These are phyloP conservation scores for Ferdinandea cuprea DNA, from an alignment of 2,888 invertebrate species.

Conservation along the genomic window DNA sequence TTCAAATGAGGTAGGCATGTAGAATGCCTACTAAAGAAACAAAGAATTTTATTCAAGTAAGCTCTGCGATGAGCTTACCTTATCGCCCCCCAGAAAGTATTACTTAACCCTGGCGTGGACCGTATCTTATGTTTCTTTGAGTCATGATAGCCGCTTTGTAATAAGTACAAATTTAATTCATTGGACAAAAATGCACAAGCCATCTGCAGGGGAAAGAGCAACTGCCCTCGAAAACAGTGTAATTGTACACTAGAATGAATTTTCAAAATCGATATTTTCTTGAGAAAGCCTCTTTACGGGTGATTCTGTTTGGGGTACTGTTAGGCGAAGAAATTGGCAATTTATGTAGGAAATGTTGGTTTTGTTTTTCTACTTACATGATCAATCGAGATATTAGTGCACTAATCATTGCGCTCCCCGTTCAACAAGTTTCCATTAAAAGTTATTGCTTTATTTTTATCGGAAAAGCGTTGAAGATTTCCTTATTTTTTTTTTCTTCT, in stretches of 20 bases:
- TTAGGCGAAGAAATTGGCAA: background rate
- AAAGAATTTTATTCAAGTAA: slow-evolving; percentile 45
- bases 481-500: slow-evolving; percentile 11
- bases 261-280: slow-evolving; percentile 66
- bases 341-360: background rate
- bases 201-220: no score
- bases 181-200: no score
- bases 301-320: background rate
- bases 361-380: slow-evolving; percentile 80
- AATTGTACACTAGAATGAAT: background rate
- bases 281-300: background rate
- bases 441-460: slow-evolving; percentile 24
- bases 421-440: slow-evolving; percentile 72
- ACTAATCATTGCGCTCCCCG: slow-evolving; percentile 79
- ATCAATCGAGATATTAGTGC: slow-evolving; percentile 81
- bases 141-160: no score
- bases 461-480: slow-evolving; percentile 18
- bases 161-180: no score
- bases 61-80: background rate
- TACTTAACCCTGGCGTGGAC: no score
- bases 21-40: slow-evolving; percentile 31
- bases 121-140: no score
- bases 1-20: slow-evolving; percentile 3
- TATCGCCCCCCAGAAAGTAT: no score
- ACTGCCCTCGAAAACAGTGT: background rate